phyloP scores from a whole-genome alignment of 2,113 vertebrate species.

The Panurus biarmicus region DNA sequence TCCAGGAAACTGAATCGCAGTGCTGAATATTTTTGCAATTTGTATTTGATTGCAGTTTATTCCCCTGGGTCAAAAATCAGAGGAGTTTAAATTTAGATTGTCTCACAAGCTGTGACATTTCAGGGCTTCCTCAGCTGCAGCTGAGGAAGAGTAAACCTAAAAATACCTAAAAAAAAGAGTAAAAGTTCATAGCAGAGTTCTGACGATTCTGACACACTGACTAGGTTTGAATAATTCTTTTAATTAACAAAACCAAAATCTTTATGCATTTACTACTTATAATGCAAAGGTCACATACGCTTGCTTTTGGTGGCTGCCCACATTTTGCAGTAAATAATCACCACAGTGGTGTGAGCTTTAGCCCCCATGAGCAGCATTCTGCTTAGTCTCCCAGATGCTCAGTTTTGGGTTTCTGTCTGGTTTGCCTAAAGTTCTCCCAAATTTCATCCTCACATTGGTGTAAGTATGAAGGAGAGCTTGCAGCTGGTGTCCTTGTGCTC shows the following conservation, averaged over 20 bases:
- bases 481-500: background rate
- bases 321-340: background rate
- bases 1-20: background rate
- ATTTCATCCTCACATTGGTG: rapidly evolving
- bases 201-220: background rate
- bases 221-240: background rate
- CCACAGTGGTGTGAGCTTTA: background rate
- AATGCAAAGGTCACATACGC: background rate
- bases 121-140: background rate
- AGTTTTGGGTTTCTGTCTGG: background rate
- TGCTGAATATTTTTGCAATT: slow-evolving; percentile 36
- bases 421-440: background rate
- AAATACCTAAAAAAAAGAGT: background rate
- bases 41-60: slow-evolving; percentile 38
- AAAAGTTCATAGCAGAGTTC: background rate
- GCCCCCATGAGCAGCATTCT: background rate
- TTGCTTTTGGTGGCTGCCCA: background rate
- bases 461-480: background rate
- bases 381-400: background rate
- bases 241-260: background rate
- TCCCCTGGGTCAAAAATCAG: slow-evolving; percentile 39
- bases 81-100: slow-evolving; percentile 40
- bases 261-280: rapidly evolving
- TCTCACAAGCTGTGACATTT: background rate
- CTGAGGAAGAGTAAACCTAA: background rate